These are phyloP conservation scores for Corythucha ciliata DNA, from an alignment of 2,888 invertebrate species.

Conservation along the genomic window DNA sequence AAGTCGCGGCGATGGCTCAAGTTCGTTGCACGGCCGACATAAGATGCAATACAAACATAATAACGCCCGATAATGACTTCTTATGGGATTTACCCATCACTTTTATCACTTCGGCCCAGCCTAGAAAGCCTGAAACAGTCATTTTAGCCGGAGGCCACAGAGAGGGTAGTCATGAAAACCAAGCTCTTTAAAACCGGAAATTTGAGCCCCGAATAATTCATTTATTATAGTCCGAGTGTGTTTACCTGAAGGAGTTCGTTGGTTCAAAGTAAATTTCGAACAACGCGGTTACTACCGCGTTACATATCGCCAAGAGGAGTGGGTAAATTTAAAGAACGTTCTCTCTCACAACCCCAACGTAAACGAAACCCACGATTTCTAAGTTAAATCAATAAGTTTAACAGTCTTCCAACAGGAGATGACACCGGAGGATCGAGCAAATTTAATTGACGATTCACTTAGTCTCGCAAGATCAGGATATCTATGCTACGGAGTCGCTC, in stretches of 20 bases:
- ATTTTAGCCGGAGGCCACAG: conserved; percentile 39
- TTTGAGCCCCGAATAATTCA: neutral
- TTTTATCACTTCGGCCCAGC: conserved; percentile 36
- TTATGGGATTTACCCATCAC: conserved; percentile 78
- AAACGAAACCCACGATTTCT: conserved; percentile 23
- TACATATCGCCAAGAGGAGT: conserved; percentile 62
- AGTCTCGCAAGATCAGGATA: conserved; percentile 63
- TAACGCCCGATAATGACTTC: no score
- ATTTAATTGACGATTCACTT: conserved; percentile 75
- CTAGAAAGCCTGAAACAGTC: conserved; percentile 37
- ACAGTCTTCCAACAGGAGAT: conserved; percentile 30
- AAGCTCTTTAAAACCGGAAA: neutral
- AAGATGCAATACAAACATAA: no score
- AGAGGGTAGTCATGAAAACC: conserved; percentile 2
- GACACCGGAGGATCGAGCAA: conserved; percentile 54
- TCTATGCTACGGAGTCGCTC: conserved; percentile 55
- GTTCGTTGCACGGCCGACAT: neutral
- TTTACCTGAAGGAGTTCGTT: conserved; percentile 45
- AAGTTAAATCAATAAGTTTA: neutral
- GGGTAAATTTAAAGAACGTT: conserved; percentile 48
- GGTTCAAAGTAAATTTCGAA: conserved; percentile 77
- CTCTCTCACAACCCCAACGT: conserved; percentile 43
- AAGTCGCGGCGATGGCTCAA: neutral
- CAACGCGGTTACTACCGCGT: conserved; percentile 84
- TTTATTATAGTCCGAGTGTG: conserved; percentile 48